Base-by-base conservation (phyloP, 2,888 invertebrate species). In the Liopterus haemorrhoidalis region DNA sequence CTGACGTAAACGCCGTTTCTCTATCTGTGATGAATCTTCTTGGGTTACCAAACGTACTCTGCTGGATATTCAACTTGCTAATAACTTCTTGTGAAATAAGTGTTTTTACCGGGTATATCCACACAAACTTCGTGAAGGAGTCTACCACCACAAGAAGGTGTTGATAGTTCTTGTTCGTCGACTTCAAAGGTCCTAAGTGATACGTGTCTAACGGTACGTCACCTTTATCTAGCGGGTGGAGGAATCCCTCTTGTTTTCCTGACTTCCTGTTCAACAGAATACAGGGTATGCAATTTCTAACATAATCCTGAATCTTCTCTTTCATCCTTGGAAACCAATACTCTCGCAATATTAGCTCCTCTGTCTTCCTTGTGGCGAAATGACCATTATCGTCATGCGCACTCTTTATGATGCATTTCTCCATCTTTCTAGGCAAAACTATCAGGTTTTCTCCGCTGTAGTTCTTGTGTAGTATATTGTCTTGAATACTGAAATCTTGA, bases 121-220 rank as follows among this genome's bases (percentile, higher is more conserved):
- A 66, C 1, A 53, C 55, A 54, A 64, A 65, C 36, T 65, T 66
- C 0, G 62, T 63, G 28, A 63, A 66, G 0, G 49, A 57, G 48
- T 67, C 64, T 0, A 65, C 46, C 0, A 64, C 48, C 0, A 59
- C 60, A 0, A 66, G 51, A 1, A 66, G 28, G 31, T 55, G 41
- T 5, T 33, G 35, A 24, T 52, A 55, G 5, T 25, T 33, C 32
- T 55, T 56, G 8, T 39, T 31, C 8, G 52, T 55, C 9, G 46
- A 22, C 1, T 49, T 41, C 47, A 57, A 47, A 4, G 55, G 58
- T 3, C 56, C 57, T 5, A 58, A 28, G 42, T 58, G 52, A 25
- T 56, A 55, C 1, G 54, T 51, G 5, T 51, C 30, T 6, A 55
- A 25, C 6, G 57, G 57, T 1, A 24, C 19, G 4, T 50, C 51